phyloP scores from a whole-genome alignment of 2,888 invertebrate genomes.

The Spodoptera picta region DNA sequence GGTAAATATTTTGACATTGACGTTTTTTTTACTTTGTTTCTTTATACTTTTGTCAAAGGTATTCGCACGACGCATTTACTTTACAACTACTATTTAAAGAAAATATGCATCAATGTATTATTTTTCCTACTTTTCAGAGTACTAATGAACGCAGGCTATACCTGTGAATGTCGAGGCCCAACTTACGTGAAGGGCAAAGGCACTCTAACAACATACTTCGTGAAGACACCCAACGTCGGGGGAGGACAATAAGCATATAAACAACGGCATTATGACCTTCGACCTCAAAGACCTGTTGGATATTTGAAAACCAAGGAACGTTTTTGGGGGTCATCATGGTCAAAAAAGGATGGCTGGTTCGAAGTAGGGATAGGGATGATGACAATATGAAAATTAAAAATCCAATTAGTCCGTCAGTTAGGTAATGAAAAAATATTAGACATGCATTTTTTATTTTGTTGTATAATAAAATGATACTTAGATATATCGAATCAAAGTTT shows the following conservation, averaged over 20 bases:
- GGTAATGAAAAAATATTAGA: no score
- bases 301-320: conserved; percentile 31
- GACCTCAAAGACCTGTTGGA: conserved; percentile 21
- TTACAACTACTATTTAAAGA: no score
- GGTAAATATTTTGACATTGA: no score
- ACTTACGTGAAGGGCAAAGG: conserved; percentile 99
- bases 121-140: conserved; percentile 83
- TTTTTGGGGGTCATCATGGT: conserved; percentile 11
- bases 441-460: no score
- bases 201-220: conserved; percentile 95
- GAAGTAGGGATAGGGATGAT: background rate
- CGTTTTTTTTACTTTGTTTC: no score
- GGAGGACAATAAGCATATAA: conserved; percentile 83
- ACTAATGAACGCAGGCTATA: conserved; percentile 94
- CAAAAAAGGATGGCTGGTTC: background rate
- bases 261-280: conserved; percentile 7
- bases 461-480: no score
- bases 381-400: no score
- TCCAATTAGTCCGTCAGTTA: no score
- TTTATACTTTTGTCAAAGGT: no score
- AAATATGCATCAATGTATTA: background rate
- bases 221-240: conserved; percentile 91
- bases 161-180: conserved; percentile 96
- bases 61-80: no score
- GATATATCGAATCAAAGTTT: no score